A percentile compares a stretch with the other conserved stretches of the same genome.
These are phyloP conservation scores for Percopsis omiscomaycus DNA, from an alignment of 2,797 vertebrate genomes.

Conservation along the genomic window DNA sequence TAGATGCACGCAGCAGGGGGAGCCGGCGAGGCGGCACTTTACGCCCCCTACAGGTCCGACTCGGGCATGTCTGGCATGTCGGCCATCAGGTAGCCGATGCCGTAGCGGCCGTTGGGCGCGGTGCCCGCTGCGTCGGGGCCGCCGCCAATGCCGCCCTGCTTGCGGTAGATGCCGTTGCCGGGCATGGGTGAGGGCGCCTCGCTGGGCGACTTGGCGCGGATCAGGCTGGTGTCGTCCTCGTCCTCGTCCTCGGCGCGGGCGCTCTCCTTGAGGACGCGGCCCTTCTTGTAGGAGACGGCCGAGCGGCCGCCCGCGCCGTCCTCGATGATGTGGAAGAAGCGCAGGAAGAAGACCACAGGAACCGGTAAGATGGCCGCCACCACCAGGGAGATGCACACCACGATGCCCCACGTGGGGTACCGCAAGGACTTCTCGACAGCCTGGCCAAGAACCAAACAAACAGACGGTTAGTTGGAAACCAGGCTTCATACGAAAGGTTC, in stretches of 20 bases:
- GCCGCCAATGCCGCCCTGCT: constrained; percentile 80
- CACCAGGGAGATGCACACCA: constrained; percentile 86
- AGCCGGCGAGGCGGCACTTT: constrained; percentile 24
- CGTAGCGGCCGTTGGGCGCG: constrained; percentile 90
- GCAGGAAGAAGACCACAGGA: constrained; percentile 85
- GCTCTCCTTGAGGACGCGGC: constrained; percentile 88
- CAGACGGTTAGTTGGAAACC: neutral
- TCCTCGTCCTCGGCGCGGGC: constrained; percentile 78
- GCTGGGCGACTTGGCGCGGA: constrained; percentile 86
- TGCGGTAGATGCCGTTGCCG: constrained; percentile 88
- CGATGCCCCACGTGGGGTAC: constrained; percentile 89
- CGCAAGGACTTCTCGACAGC: constrained; percentile 79
- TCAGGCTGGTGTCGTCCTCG: constrained; percentile 88
- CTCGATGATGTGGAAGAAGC: constrained; percentile 86
- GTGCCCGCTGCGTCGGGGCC: constrained; percentile 76
- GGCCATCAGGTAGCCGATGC: constrained; percentile 92
- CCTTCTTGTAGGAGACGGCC: constrained; percentile 91
- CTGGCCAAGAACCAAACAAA: constrained; percentile 44
- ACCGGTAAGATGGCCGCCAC: constrained; percentile 88
- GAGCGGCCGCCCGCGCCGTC: constrained; percentile 80
- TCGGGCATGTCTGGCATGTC: constrained; percentile 92
- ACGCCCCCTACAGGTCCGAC: constrained; percentile 86
- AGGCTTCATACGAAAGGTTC: neutral
- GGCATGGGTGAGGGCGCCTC: constrained; percentile 89
- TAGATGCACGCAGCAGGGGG: constrained; percentile 54